Conservation (phyloP, 2,797 vertebrate species). For the Harpagifer antarcticus region DNA sequence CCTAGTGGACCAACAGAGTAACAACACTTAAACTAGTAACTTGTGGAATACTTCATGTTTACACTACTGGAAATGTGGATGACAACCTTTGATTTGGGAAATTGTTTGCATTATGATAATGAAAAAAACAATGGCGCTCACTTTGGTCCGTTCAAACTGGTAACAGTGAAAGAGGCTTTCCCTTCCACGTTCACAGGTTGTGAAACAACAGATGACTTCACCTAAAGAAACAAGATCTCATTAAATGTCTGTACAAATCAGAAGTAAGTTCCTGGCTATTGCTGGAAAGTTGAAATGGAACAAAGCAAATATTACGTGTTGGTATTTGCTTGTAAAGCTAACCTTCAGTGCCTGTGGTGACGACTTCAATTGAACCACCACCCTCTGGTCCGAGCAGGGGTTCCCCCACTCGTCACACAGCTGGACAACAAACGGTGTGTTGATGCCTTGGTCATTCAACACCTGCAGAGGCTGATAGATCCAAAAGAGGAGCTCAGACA, state of each 20-base stretch:
- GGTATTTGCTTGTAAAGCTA: background rate
- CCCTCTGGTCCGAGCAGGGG: slow-evolving; percentile 84
- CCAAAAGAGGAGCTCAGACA: background rate
- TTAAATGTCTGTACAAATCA: background rate
- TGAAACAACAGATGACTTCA: slow-evolving; percentile 75
- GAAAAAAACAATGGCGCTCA: slow-evolving; percentile 76
- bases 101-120: background rate
- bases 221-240: slow-evolving; percentile 70
- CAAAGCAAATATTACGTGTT: background rate
- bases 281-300: background rate
- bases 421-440: slow-evolving; percentile 86
- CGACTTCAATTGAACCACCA: slow-evolving; percentile 71
- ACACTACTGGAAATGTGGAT: background rate
- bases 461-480: slow-evolving; percentile 87
- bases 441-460: slow-evolving; percentile 86
- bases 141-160: slow-evolving; percentile 86
- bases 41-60: background rate
- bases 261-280: background rate
- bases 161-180: slow-evolving; percentile 85
- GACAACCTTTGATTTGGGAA: background rate
- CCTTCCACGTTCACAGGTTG: slow-evolving; percentile 87
- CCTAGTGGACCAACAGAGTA: slow-evolving; percentile 79
- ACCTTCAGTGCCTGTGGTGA: slow-evolving; percentile 69
- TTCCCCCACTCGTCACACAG: slow-evolving; percentile 92
- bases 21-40: slow-evolving; percentile 9